A percentile compares a stretch with the other conserved stretches of the same genome.
Conservation (phyloP, 2,797 vertebrate genomes). For the Anolis apletophallus region DNA sequence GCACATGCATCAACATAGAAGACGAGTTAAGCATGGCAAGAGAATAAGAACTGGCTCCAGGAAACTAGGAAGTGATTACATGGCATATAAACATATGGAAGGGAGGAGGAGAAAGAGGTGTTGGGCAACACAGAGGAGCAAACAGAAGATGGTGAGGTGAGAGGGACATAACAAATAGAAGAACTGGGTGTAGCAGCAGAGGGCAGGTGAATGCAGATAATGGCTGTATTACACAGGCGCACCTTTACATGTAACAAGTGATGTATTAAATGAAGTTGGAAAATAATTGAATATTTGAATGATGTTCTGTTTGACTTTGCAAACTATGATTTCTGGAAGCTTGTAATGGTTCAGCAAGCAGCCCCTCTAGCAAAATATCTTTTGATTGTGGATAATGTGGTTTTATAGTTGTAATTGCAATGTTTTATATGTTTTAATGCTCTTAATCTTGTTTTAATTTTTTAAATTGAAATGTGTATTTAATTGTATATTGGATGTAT, state of each 20-base stretch:
- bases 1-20: neutral
- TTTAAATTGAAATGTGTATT: too few relatives aligned
- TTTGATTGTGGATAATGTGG: neutral
- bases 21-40: neutral
- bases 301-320: neutral
- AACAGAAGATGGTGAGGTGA: neutral
- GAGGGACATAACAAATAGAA: neutral
- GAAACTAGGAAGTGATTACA: neutral
- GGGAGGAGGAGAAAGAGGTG: neutral
- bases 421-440: too few relatives aligned
- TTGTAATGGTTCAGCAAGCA: neutral
- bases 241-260: neutral
- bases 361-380: too few relatives aligned
- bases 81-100: neutral
- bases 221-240: neutral
- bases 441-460: too few relatives aligned
- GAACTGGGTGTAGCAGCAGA: neutral
- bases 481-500: too few relatives aligned
- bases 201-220: neutral
- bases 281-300: neutral
- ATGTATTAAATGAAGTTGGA: neutral
- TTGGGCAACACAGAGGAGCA: neutral
- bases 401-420: too few relatives aligned
- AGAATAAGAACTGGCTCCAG: neutral
- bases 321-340: neutral